Base-by-base conservation (phyloP, 2,797 vertebrate species). In the Cirrhinus molitorella region DNA sequence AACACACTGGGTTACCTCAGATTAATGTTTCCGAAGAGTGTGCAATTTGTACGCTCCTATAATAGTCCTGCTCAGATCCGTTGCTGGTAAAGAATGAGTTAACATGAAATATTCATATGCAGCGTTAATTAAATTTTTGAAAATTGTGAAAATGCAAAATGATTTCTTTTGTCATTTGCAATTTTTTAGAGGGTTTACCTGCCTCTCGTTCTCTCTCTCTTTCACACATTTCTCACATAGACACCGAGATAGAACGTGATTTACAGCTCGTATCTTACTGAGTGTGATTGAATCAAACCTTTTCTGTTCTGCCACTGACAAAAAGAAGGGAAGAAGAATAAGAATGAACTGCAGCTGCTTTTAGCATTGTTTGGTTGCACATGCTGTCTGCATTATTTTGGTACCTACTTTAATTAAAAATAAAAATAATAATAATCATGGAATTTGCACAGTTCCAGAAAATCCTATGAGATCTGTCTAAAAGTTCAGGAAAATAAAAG, bases 91-190 rank as follows among this genome's bases (percentile, higher is more conserved):
- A 13, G 17, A 49, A 47, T 4, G 25, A 31, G 59, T 78, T 65
- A n/a, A 49, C 28, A 78, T 78, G 7, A 79, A 79, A 51, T 65
- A 49, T 66, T 34, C 17, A 78, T 65, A 51, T 66, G 61, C 45
- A 66, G 25, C 0, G 45, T 34, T 65, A 65, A 51, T 79, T 65
- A 34, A 6, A 65, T 65, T 21, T 31, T 0, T 47, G 17, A 65
- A 77, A 77, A 28, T 63, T 31, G 11, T 31, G 25, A 78, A 63
- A 65, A 65, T 34, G 21, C 19, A 16, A 78, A 51, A 49, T 78
- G 2, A 61, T 43, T 65, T 1, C 4, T 11, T 49, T 63, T 47
- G 13, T 43, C 53, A 31, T 10, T 40, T 53, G 49, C 1, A 34
- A n/a, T 65, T 49, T 78, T 65, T 78, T 12, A 14, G 17, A 61